Percentiles rank a stretch among this genome's conserved stretches.
Evolutionary conservation across 2,113 vertebrate genomes (phyloP).

Genomic region (Bungarus multicinctus): DNA sequence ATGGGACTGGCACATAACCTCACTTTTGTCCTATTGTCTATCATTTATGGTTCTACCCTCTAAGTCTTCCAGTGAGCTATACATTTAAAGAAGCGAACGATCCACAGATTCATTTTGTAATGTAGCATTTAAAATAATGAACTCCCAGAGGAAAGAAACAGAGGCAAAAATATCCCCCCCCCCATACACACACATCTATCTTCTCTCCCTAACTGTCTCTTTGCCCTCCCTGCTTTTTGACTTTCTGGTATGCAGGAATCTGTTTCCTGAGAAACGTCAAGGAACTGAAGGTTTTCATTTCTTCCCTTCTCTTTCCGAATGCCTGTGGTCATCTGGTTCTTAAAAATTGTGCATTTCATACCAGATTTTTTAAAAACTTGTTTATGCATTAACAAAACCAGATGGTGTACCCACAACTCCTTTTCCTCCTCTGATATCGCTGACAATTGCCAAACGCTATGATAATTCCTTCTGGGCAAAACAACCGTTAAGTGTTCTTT

Average conservation of each 20-base stretch:
- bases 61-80: background rate
- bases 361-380: constrained; percentile 68
- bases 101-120: constrained; percentile 1
- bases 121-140: constrained; percentile 3
- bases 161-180: no score
- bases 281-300: constrained; percentile 45
- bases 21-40: background rate
- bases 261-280: constrained; percentile 65
- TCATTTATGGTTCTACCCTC: background rate
- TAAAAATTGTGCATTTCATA: constrained; percentile 65
- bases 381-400: constrained; percentile 72
- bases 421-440: background rate
- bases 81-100: background rate
- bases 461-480: constrained; percentile 37
- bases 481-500: constrained; percentile 23
- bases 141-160: constrained; percentile 30
- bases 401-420: constrained; percentile 69
- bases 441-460: constrained; percentile 23
- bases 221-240: background rate
- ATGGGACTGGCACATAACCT: background rate
- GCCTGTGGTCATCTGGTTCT: constrained; percentile 66
- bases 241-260: constrained; percentile 41
- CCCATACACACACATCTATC: no score
- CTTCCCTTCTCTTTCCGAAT: constrained; percentile 58
- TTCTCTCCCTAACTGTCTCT: background rate